Evolutionary conservation across 2,888 invertebrate species (phyloP).

Genomic region (Anticlea derivata): DNA sequence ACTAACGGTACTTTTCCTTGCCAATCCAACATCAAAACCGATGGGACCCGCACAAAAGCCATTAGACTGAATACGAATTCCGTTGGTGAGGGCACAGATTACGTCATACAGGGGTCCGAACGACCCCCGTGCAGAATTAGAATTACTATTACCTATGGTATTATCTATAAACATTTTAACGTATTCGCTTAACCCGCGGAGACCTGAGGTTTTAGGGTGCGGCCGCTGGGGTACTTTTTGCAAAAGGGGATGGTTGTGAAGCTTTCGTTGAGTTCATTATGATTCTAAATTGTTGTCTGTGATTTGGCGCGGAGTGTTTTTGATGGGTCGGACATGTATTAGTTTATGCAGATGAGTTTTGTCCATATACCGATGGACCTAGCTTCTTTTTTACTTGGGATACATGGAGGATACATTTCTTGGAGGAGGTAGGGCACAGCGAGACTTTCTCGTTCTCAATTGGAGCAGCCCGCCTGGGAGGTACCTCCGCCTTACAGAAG

Average conservation of each 20-base stretch:
- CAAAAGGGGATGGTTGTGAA: conserved; percentile 64
- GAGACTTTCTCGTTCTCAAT: too few relatives aligned
- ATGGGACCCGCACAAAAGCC: conserved; percentile 67
- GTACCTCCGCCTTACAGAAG: too few relatives aligned
- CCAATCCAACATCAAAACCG: conserved; percentile 58
- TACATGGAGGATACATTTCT: too few relatives aligned
- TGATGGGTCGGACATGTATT: conserved; percentile 16
- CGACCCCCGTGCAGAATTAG: conserved; percentile 59
- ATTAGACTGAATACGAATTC: conserved; percentile 74
- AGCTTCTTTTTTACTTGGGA: too few relatives aligned
- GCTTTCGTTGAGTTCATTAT: conserved; percentile 68
- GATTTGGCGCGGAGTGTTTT: conserved; percentile 50
- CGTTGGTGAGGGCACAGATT: conserved; percentile 55
- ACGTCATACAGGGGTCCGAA: conserved; percentile 23
- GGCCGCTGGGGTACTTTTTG: conserved; percentile 58
- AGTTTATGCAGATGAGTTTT: conserved; percentile 7
- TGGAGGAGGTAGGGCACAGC: too few relatives aligned
- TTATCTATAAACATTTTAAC: conserved; percentile 84
- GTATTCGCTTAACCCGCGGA: conserved; percentile 80
- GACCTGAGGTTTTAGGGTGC: conserved; percentile 58
- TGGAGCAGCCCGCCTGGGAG: too few relatives aligned
- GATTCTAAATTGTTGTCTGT: conserved; percentile 64
- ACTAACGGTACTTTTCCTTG: conserved; percentile 48
- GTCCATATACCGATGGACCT: too few relatives aligned
- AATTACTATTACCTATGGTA: conserved; percentile 75